Evolutionary conservation across 2,113 vertebrate genomes (phyloP).

Genomic region (Hiodon alosoides): DNA sequence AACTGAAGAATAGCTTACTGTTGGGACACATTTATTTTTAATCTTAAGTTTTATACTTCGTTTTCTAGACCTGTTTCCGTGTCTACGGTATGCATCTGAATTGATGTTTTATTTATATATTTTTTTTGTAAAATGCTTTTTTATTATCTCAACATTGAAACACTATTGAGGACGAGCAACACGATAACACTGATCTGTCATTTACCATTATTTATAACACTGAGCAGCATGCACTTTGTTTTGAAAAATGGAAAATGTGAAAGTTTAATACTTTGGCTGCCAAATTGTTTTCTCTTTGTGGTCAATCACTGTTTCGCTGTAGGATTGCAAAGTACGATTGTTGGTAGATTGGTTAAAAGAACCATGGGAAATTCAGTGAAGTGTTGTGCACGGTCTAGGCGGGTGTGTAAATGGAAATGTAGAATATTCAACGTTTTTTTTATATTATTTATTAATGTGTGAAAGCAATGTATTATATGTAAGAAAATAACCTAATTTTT

Average conservation of each 20-base stretch:
- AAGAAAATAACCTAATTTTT: conserved; percentile 24
- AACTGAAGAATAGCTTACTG: too few species aligned
- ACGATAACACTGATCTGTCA: not conserved
- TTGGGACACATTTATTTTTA: too few species aligned
- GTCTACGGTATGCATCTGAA: too few species aligned
- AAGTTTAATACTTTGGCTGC: not conserved
- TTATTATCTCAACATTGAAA: not conserved
- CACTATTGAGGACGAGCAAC: not conserved
- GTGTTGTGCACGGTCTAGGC: conserved; percentile 6
- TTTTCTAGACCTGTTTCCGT: too few species aligned
- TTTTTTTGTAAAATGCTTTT: not conserved
- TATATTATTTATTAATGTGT: conserved; percentile 29
- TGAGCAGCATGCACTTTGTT: not conserved
- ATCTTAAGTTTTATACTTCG: too few species aligned
- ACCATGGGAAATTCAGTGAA: not conserved
- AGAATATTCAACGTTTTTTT: not conserved
- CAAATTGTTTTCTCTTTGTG: conserved; percentile 2
- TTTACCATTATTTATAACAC: not conserved
- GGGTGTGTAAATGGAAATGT: not conserved
- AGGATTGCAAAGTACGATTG: not conserved
- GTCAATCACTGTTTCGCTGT: not conserved
- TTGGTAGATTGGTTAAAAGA: not conserved
- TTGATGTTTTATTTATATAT: conserved; percentile 4
- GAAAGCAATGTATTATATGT: conserved; percentile 28
- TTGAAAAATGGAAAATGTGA: not conserved